phyloP scores from a whole-genome alignment of 2,888 invertebrate species.

The Agrotis ipsilon region DNA sequence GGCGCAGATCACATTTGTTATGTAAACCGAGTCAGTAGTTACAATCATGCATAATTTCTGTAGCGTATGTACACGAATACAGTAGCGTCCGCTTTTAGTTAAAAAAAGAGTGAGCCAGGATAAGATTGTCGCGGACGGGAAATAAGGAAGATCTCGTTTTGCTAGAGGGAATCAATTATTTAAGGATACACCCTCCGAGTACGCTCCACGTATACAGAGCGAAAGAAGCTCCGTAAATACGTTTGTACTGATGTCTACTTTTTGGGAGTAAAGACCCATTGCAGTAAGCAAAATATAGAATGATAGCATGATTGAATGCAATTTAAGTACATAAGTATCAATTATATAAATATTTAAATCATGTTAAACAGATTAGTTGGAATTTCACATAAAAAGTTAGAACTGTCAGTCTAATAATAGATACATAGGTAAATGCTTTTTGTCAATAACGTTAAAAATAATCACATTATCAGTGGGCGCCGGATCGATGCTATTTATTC shows the following conservation, averaged over 20 bases:
- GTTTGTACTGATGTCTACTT: constrained; percentile 2
- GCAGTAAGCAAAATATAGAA: constrained; percentile 3
- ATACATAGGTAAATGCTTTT: neutral
- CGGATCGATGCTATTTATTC: constrained; percentile 41
- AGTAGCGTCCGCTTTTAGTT: constrained; percentile 33
- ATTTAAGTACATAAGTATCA: neutral
- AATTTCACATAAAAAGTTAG: constrained; percentile 1
- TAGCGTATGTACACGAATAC: constrained; percentile 41
- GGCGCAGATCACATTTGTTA: constrained; percentile 50
- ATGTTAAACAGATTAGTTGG: constrained; percentile 2
- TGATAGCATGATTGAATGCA: neutral
- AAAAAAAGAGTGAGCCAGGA: constrained; percentile 39
- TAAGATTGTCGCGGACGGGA: constrained; percentile 50
- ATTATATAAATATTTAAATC: neutral
- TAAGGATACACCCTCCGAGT: constrained; percentile 53
- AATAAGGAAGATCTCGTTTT: constrained; percentile 60
- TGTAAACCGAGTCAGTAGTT: constrained; percentile 58
- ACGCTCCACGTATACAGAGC: constrained; percentile 35
- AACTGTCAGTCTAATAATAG: constrained; percentile 2
- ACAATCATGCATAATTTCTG: constrained; percentile 58
- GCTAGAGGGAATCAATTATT: constrained; percentile 68
- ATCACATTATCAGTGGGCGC: constrained; percentile 20
- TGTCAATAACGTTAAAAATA: constrained; percentile 29
- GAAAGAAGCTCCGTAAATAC: constrained; percentile 44
- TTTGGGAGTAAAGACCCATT: constrained; percentile 24